phyloP scores from a whole-genome alignment of 37 sponge, comb jelly and placozoan species.

The Aphrocallistes beatrix region DNA sequence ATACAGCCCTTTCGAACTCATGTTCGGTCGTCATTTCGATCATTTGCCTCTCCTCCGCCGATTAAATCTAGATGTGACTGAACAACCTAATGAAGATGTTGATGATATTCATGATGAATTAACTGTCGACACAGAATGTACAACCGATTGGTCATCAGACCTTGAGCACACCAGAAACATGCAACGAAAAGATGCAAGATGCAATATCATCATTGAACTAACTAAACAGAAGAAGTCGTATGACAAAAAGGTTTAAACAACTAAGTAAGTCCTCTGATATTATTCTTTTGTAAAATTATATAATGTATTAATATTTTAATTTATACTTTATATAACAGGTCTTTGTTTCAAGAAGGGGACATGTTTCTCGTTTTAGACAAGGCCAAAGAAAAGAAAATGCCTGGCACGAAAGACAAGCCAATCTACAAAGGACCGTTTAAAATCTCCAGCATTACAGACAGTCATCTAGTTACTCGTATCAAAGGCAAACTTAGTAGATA shows the following conservation, averaged over 20 bases:
- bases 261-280: conserved; percentile 2
- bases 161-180: background rate
- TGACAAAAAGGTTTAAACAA: background rate
- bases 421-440: background rate
- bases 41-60: conserved; percentile 6
- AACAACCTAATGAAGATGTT: background rate
- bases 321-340: no score
- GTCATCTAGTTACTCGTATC: background rate
- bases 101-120: background rate
- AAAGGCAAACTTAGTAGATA: background rate
- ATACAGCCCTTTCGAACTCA: conserved; percentile 1
- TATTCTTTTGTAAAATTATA: background rate
- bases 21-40: conserved; percentile 3
- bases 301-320: no score
- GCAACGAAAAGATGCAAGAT: background rate
- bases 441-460: background rate
- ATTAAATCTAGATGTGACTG: background rate
- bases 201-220: background rate
- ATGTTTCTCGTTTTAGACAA: conserved; percentile 12
- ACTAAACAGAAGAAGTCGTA: background rate
- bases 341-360: background rate
- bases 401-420: conserved; percentile 9
- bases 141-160: conserved; percentile 2
- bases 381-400: background rate
- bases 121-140: background rate